Conservation (phyloP, 2,113 vertebrate species). For the Neomonachus schauinslandi region DNA sequence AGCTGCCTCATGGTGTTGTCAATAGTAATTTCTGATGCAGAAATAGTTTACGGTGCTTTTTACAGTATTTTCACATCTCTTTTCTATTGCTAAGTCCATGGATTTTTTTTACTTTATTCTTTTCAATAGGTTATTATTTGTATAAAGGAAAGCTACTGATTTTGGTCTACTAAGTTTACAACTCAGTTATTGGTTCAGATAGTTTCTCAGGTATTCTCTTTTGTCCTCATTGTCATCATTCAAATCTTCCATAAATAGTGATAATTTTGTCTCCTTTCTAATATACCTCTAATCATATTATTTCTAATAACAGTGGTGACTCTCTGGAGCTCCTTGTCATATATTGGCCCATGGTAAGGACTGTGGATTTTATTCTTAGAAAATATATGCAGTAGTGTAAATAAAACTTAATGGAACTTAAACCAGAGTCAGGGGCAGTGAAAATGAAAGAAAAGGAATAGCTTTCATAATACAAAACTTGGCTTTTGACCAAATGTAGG, state of each 20-base stretch:
- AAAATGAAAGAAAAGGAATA: constrained; percentile 28
- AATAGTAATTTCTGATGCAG: not conserved
- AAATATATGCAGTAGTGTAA: not conserved
- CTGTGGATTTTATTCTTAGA: not conserved
- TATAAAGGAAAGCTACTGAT: constrained; percentile 55
- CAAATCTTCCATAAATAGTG: not conserved
- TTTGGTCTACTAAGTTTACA: constrained; percentile 15
- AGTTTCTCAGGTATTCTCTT: not conserved
- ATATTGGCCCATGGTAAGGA: not conserved
- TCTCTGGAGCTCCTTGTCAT: not conserved
- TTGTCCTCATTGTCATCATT: not conserved
- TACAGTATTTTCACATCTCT: not conserved
- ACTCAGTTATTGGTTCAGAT: constrained; percentile 42
- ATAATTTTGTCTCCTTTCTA: not conserved
- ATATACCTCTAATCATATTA: not conserved
- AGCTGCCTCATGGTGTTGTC: not conserved
- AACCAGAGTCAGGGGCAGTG: not conserved
- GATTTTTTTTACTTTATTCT: not conserved
- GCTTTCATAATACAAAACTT: not conserved
- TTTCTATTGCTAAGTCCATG: constrained; percentile 6
- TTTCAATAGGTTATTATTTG: constrained; percentile 51
- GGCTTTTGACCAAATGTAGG: not conserved
- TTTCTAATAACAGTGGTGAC: not conserved
- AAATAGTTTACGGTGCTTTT: constrained; percentile 32
- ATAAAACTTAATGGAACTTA: constrained; percentile 14